These are phyloP conservation scores for Caenorhabditis sp. DNA, from an alignment of 2,888 invertebrate genomes.

Conservation along the genomic window DNA sequence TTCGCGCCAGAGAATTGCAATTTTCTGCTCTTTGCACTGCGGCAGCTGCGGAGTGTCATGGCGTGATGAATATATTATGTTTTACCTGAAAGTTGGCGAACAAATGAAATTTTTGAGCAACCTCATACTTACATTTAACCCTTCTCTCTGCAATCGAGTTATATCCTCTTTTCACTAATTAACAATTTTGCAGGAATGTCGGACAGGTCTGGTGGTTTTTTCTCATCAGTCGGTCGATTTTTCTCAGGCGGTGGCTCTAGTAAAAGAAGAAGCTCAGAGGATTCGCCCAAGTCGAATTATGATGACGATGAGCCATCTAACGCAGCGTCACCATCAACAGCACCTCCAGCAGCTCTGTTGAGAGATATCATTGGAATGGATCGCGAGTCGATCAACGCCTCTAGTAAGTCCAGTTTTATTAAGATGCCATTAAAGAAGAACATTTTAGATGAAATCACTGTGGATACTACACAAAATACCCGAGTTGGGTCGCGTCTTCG, in stretches of 20 bases:
- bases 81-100: too few relatives aligned
- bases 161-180: not conserved
- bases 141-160: too few relatives aligned
- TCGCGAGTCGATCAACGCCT: not conserved
- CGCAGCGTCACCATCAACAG: slow-evolving; percentile 21
- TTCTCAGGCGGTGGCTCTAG: slow-evolving; percentile 47
- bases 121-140: too few relatives aligned
- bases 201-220: slow-evolving; percentile 59
- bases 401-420: not conserved
- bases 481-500: slow-evolving; percentile 21
- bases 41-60: too few relatives aligned
- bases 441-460: slow-evolving; percentile 43
- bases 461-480: slow-evolving; percentile 17
- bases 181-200: slow-evolving; percentile 61
- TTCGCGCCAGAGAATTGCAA: too few relatives aligned
- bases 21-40: too few relatives aligned
- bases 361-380: slow-evolving; percentile 47
- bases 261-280: slow-evolving; percentile 12
- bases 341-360: slow-evolving; percentile 27
- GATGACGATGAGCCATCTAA: slow-evolving; percentile 8
- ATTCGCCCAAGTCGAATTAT: slow-evolving; percentile 8
- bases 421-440: not conserved
- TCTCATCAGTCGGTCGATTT: slow-evolving; percentile 64
- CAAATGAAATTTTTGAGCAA: too few relatives aligned
- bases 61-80: too few relatives aligned